Conservation (phyloP, 2,888 invertebrate genomes). For the Hedychridium roseum region DNA sequence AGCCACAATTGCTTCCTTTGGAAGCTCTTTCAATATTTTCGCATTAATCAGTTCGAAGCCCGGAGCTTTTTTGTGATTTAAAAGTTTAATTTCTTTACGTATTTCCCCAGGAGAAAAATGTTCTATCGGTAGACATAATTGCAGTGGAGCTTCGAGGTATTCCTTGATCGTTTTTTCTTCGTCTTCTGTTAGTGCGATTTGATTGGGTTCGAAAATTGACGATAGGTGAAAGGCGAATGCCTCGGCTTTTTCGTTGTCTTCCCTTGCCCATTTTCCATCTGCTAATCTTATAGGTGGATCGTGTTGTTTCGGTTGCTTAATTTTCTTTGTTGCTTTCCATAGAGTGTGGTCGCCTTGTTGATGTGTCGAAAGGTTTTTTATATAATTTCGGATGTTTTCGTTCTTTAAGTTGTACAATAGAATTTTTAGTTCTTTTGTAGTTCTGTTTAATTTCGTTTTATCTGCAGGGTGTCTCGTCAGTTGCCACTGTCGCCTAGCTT, state of each 20-base stretch:
- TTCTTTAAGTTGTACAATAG: slow-evolving; percentile 5
- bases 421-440: slow-evolving; percentile 15
- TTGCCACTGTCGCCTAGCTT: slow-evolving; percentile 9
- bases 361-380: slow-evolving; percentile 8
- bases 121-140: slow-evolving; percentile 2
- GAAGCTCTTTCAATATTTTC: slow-evolving; percentile 32
- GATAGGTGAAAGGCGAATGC: slow-evolving; percentile 28
- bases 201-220: slow-evolving; percentile 28
- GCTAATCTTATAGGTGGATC: slow-evolving; percentile 21
- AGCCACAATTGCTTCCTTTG: slow-evolving; percentile 28
- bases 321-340: slow-evolving; percentile 32
- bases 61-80: slow-evolving; percentile 24
- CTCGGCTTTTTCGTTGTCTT: slow-evolving; percentile 27
- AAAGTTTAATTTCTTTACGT: background rate
- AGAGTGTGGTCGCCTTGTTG: slow-evolving; percentile 35
- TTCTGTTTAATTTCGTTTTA: slow-evolving; percentile 13
- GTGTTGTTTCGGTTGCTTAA: slow-evolving; percentile 20
- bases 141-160: slow-evolving; percentile 3
- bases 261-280: slow-evolving; percentile 29
- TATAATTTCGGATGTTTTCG: slow-evolving; percentile 10
- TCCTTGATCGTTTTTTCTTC: slow-evolving; percentile 1
- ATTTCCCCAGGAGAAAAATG: slow-evolving; percentile 10
- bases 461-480: background rate
- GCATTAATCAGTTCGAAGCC: slow-evolving; percentile 40
- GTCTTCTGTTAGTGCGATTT: background rate